These are phyloP conservation scores for Salmo trutta DNA, from an alignment of 2,797 vertebrate genomes.

Conservation along the genomic window DNA sequence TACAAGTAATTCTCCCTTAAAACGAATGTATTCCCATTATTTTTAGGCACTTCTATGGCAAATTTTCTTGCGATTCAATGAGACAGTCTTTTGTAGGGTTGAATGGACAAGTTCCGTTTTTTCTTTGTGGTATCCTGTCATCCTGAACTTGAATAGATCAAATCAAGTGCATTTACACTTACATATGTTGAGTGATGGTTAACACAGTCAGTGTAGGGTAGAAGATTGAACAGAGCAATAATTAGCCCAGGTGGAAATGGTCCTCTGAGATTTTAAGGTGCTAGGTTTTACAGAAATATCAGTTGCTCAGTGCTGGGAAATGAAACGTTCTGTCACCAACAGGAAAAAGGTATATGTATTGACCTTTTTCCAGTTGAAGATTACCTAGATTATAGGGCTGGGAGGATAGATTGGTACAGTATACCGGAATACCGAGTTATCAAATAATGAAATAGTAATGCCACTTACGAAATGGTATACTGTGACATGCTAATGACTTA, in stretches of 20 bases:
- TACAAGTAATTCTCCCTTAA: slow-evolving; percentile 76
- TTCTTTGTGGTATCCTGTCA: slow-evolving; percentile 48
- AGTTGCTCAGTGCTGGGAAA: slow-evolving; percentile 46
- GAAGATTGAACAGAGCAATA: slow-evolving; percentile 79
- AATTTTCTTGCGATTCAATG: slow-evolving; percentile 53
- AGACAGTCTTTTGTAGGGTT: slow-evolving; percentile 34
- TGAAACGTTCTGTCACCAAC: slow-evolving; percentile 43
- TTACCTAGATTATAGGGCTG: background rate
- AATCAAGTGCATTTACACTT: slow-evolving; percentile 46
- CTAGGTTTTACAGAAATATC: slow-evolving; percentile 64
- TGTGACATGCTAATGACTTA: slow-evolving; percentile 43
- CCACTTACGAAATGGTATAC: slow-evolving; percentile 26
- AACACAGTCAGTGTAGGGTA: slow-evolving; percentile 42
- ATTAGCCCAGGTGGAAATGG: slow-evolving; percentile 69
- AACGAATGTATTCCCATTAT: slow-evolving; percentile 56
- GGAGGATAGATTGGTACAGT: slow-evolving; percentile 40
- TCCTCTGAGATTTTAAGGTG: slow-evolving; percentile 70
- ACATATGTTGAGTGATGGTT: slow-evolving; percentile 27
- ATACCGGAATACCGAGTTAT: slow-evolving; percentile 42
- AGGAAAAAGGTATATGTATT: slow-evolving; percentile 40
- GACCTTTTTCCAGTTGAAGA: slow-evolving; percentile 38
- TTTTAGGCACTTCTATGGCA: slow-evolving; percentile 62
- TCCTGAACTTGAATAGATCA: slow-evolving; percentile 59
- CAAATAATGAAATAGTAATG: slow-evolving; percentile 45
- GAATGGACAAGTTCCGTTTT: slow-evolving; percentile 29